These are phyloP conservation scores for Prinia subflava DNA, from an alignment of 2,113 vertebrate species.

Conservation along the genomic window DNA sequence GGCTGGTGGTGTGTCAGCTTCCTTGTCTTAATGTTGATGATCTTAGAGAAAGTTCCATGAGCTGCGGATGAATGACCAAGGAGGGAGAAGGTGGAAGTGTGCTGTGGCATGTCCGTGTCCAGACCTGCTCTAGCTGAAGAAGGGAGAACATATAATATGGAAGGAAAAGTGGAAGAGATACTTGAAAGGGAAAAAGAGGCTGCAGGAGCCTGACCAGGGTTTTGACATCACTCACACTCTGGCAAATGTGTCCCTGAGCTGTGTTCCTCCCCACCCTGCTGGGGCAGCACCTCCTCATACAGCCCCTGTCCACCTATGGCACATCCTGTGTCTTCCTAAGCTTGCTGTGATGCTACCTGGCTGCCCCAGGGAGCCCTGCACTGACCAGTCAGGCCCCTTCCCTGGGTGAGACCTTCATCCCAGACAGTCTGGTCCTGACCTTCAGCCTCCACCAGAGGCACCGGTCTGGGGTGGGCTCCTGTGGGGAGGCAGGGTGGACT, in stretches of 20 bases:
- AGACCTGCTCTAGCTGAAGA: accelerated
- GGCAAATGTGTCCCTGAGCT: neutral
- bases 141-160: neutral
- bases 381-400: neutral
- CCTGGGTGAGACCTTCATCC: accelerated
- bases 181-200: neutral
- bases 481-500: neutral
- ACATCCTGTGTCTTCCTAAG: neutral
- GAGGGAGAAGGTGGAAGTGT: neutral
- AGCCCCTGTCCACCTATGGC: neutral
- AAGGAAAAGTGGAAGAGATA: neutral
- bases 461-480: accelerated
- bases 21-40: neutral
- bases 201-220: neutral
- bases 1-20: neutral
- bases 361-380: neutral
- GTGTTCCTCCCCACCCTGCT: neutral
- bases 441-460: neutral
- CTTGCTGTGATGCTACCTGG: neutral
- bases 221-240: neutral
- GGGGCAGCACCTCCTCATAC: neutral
- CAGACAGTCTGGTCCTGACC: neutral
- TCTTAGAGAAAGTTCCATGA: neutral
- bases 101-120: neutral
- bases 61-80: neutral